Evolutionary conservation across 2,888 invertebrate species (phyloP), one percentile per base, ranked within the genome.

Genomic region (Philereme vetulata): DNA sequence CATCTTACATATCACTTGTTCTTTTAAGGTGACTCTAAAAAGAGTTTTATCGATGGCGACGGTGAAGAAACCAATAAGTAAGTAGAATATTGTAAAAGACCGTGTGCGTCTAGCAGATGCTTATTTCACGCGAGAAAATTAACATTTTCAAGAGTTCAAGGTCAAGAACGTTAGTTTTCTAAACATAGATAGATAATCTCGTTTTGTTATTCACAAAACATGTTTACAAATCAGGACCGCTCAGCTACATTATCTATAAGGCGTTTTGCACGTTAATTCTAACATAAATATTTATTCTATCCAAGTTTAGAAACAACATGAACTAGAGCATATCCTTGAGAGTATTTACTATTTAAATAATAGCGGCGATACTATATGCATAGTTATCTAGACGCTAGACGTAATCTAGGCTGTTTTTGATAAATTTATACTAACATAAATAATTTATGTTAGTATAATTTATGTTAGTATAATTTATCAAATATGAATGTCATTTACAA

Each of bases 321-420:
- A 54, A 49, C 49, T 38, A 51, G 51, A 55, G 38, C 48, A 47
- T 35, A 11, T 5, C 62, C 62, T 58, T 62, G 62, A 48, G 58
- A 48, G 10, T 57, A 47, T 62, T 54, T 45, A 42, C 44, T 9
- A 11, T 11, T 59, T 50, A 33, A 52, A 49, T 49, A 40, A 36
- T 46, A 51, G 47, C 36, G 49, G 47, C 55, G 9, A 45, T 11
- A 43, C 32, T 35, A 45, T 33, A 51, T 51, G 9, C 51, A 46
- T 34, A 3, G 51, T 57, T 51, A 57, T 51, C 44, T 51, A 32
- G 21, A 21, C 21, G 21, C 21, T 21, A 21, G 21, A 21, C 21
- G 21, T 21, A 21, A 21, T 21, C 21, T 21, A 21, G 21, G 21
- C 21, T 21, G n/a, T 21, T 21, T 21, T 21, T 21, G 21, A 21